These are phyloP conservation scores for Pentalonia nigronervosa DNA, from an alignment of 1,140 invertebrate species.

Conservation along the genomic window DNA sequence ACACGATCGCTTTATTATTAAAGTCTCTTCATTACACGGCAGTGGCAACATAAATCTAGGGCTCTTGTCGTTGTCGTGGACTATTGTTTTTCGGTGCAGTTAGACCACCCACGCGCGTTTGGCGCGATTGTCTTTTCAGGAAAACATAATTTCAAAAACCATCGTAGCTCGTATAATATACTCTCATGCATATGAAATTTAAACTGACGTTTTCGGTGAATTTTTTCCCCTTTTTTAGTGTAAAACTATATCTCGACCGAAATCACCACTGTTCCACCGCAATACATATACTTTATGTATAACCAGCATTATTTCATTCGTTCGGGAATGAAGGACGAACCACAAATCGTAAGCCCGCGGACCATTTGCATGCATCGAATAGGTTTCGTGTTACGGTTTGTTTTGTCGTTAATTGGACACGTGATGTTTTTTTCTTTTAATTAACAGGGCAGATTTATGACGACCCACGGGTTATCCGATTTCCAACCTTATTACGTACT, in stretches of 20 bases:
- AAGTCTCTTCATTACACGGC: conserved; percentile 50
- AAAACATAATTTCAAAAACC: conserved; percentile 19
- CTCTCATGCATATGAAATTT: not conserved
- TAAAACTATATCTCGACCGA: not conserved
- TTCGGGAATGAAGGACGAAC: not conserved
- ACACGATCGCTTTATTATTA: conserved; percentile 55
- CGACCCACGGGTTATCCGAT: conserved; percentile 53
- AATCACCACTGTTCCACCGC: not conserved
- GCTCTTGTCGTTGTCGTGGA: conserved; percentile 39
- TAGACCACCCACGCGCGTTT: conserved; percentile 52
- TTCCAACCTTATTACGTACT: conserved; percentile 36
- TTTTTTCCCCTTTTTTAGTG: not conserved
- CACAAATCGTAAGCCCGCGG: not conserved
- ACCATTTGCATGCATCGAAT: conserved; percentile 49
- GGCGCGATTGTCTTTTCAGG: conserved; percentile 36
- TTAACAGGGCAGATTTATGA: conserved; percentile 58
- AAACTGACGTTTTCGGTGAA: not conserved
- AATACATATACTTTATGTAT: not conserved
- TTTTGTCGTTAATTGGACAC: conserved; percentile 57
- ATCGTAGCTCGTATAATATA: not conserved
- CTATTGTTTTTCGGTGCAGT: conserved; percentile 51
- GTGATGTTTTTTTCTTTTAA: conserved; percentile 46
- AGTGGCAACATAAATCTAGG: conserved; percentile 24
- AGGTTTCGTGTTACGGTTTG: conserved; percentile 54
- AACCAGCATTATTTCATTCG: not conserved